Base-by-base conservation (phyloP, 2,888 invertebrate species). In the Eupsilia transversa region DNA sequence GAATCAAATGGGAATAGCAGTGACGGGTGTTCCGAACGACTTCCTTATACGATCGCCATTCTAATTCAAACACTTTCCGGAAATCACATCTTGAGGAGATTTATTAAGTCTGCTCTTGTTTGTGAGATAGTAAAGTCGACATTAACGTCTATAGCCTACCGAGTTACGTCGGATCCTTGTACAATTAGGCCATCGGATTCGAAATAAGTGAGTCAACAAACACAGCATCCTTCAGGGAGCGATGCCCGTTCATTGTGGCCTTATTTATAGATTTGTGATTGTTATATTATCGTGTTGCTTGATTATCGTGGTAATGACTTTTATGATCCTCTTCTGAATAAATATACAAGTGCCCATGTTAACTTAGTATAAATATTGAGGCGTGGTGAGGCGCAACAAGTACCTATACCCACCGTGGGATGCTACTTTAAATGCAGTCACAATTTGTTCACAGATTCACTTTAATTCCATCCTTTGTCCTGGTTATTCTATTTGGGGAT, bases 151-250 rank as follows among this genome's bases (percentile, higher is more conserved):
- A 84, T 80, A 85, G 87, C 74, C 85, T 90, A 92, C 95, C 90
- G 91, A 90, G 89, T 93, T 95, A 94, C 95, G 93, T 92, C 72
- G 78, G 68, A 71, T 67, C 67, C 71, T 52, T 57, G 60, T 78
- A 92, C 92, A 93, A 94, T 94, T 92, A 91, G 93, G 92, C 91
- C 92, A 91, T 89, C 86, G 87, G 87, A 88, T 91, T 93, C 90
- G 89, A 92, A 92, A 90, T 91, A 92, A 92, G 92, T 92, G 90
- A 89, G 89, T 89, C 90, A 94, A 94, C 91, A 96, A 95, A 95
- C 94, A 93, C 81, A 87, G 90, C 93, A 92, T 93, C 94, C 94
- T 92, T 89, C 88, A 77, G 90, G 92, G 94, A 91, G 91, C 94
- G 92, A 90, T 90, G 95, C 74, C 93, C 95, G 89, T 84, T 83